Evolutionary conservation across 2,888 invertebrate genomes (phyloP), one percentile per base, ranked within the genome.

Genomic region (Lycaena phlaeas): DNA sequence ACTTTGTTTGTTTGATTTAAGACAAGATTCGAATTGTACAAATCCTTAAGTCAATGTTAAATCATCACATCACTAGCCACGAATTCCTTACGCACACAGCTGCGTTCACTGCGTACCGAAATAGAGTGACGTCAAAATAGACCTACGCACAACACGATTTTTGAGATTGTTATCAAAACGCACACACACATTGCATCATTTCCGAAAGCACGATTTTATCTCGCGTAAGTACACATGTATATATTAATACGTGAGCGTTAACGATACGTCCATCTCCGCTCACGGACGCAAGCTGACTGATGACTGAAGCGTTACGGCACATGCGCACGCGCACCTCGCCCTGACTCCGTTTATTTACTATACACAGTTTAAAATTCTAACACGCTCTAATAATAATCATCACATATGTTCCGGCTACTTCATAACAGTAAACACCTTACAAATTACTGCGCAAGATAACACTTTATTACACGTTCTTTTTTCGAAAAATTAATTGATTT

Each of bases 341-440:
- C n/a, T n/a, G n/a, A n/a, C n/a, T 68, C 64, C 68, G 76, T 79
- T 77, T 81, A 82, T 77, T 78, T 79, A 78, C 76, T 73, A 76
- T 75, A 74, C 74, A 71, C 69, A 68, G 68, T 77, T 79, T 66
- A 66, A 76, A 77, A 68, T 72, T 64, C 68, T 57, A 77, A 70
- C 70, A 71, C 73, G 72, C 67, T 77, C 69, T 62, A 74, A 65
- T 77, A 76, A 75, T 69, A 69, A 73, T 67, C 71, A 68, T 62
- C 61, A 59, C 61, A 63, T 61, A 68, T 69, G 57, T 58, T 45
- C 46, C 48, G 42, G 46, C 48, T 45, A 44, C 45, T 44, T 38
- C 42, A 43, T 31, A 36, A 38, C 14, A 17, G 9, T 36, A 14
- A 34, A 26, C 27, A 40, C 25, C 34, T 36, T 27, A 45, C 26